phyloP scores from a whole-genome alignment of 30 jellyfish, hydroid and myxozoan genomes.

The Aurelia aurita complex sp. Pacific region DNA sequence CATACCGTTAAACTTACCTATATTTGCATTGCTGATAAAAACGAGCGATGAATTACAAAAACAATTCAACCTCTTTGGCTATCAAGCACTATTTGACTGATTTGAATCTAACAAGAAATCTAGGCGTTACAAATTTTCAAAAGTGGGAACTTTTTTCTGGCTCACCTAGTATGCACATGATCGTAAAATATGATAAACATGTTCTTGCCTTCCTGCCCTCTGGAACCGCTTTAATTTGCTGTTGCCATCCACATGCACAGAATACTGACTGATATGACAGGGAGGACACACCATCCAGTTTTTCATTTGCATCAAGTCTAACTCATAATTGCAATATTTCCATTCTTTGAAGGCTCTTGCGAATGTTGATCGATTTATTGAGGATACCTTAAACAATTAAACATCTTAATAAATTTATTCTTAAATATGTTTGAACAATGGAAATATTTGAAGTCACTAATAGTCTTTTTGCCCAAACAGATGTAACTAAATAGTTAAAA shows the following conservation, averaged over 20 bases:
- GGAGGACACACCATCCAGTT: constrained; percentile 57
- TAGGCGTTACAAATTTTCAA: too few relatives aligned
- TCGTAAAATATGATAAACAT: background rate
- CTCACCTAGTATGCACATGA: too few relatives aligned
- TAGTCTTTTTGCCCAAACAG: too few relatives aligned
- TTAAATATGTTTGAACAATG: background rate
- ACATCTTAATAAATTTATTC: background rate
- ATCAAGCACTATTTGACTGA: too few relatives aligned
- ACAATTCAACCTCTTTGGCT: too few relatives aligned
- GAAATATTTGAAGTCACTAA: too few relatives aligned
- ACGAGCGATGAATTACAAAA: too few relatives aligned
- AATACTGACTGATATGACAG: constrained; percentile 36
- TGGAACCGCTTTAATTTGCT: constrained; percentile 39
- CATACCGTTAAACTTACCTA: too few relatives aligned
- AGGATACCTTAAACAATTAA: constrained; percentile 1
- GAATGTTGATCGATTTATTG: constrained; percentile 21
- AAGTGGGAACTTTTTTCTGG: too few relatives aligned
- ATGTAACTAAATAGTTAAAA: background rate
- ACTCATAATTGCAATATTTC: constrained; percentile 54
- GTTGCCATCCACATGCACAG: constrained; percentile 53
- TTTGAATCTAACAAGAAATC: too few relatives aligned
- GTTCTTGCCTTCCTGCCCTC: constrained; percentile 42
- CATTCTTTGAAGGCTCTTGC: constrained; percentile 54
- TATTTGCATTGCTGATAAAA: too few relatives aligned
- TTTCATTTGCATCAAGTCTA: constrained; percentile 21